Conservation (phyloP, 2,888 invertebrate species). For the Drosophila vallismaia region DNA sequence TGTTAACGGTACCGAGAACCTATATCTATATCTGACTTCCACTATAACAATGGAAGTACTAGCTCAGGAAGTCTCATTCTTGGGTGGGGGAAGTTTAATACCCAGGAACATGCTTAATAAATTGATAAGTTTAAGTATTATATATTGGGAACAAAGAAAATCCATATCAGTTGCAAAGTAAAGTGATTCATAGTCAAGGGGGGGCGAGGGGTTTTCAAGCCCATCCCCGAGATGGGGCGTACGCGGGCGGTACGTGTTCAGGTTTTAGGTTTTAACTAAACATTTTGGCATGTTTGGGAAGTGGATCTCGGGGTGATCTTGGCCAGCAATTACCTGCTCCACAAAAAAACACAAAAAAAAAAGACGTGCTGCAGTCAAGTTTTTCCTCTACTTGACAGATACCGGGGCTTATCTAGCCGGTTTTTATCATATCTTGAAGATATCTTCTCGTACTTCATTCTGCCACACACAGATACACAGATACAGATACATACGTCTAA, state of each 20-base stretch:
- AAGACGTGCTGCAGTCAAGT: conserved; percentile 40
- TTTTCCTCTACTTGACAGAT: conserved; percentile 10
- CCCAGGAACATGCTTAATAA: conserved; percentile 36
- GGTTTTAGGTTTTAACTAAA: conserved; percentile 15
- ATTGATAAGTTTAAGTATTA: conserved; percentile 56
- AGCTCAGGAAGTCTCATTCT: conserved; percentile 57
- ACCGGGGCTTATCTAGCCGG: conserved; percentile 42
- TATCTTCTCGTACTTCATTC: conserved; percentile 17
- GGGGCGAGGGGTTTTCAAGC: conserved; percentile 2
- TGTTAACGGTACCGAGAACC: conserved; percentile 53
- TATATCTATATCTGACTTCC: conserved; percentile 4
- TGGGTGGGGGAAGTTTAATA: conserved; percentile 12
- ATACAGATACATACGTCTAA: background rate
- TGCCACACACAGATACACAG: conserved; percentile 21
- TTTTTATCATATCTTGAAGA: conserved; percentile 46
- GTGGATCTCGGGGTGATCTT: conserved; percentile 11
- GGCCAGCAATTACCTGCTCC: conserved; percentile 37
- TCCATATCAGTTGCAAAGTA: conserved; percentile 53
- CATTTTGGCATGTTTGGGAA: conserved; percentile 21
- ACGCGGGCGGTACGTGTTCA: conserved; percentile 35
- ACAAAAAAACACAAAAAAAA: conserved; percentile 8
- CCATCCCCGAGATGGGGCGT: background rate
- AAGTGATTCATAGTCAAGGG: conserved; percentile 18
- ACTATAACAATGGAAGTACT: conserved; percentile 33
- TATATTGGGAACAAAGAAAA: conserved; percentile 51